Evolutionary conservation across 2,797 vertebrate genomes (phyloP).

Genomic region (Salarias fasciatus): DNA sequence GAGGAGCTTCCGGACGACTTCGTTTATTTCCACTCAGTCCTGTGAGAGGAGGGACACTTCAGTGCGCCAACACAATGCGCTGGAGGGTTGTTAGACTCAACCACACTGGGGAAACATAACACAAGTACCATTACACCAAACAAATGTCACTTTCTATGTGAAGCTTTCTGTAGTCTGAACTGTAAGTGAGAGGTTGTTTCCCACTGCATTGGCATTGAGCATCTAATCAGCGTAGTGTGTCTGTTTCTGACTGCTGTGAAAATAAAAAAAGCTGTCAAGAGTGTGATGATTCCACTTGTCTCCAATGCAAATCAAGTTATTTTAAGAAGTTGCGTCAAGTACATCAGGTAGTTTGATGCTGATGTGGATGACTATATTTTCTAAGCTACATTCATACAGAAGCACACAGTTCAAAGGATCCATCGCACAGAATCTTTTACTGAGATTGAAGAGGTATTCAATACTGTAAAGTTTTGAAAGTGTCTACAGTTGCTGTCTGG

Average conservation of each 20-base stretch:
- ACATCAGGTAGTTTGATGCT: not conserved
- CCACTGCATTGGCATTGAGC: not conserved
- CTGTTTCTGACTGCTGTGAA: not conserved
- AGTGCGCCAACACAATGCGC: conserved; percentile 3
- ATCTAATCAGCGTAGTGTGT: conserved; percentile 17
- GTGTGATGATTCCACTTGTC: not conserved
- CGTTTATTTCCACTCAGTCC: no score
- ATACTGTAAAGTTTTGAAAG: no score
- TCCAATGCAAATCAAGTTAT: conserved; percentile 1
- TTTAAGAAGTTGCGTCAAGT: conserved; percentile 1
- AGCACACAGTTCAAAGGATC: no score
- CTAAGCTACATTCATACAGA: not conserved
- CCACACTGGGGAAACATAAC: not conserved
- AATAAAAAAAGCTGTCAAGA: conserved; percentile 2
- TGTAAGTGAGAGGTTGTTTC: not conserved
- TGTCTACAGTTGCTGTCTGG: no score
- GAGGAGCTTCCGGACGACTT: conserved; percentile 32
- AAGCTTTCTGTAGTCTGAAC: not conserved
- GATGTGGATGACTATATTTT: not conserved
- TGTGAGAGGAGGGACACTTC: conserved; percentile 20
- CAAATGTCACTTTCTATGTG: not conserved
- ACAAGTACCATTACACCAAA: conserved; percentile 2
- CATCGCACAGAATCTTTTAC: no score
- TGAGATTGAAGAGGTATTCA: no score
- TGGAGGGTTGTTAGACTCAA: not conserved